Conservation (phyloP, 2,113 vertebrate species). For the Dromiciops gliroides region DNA sequence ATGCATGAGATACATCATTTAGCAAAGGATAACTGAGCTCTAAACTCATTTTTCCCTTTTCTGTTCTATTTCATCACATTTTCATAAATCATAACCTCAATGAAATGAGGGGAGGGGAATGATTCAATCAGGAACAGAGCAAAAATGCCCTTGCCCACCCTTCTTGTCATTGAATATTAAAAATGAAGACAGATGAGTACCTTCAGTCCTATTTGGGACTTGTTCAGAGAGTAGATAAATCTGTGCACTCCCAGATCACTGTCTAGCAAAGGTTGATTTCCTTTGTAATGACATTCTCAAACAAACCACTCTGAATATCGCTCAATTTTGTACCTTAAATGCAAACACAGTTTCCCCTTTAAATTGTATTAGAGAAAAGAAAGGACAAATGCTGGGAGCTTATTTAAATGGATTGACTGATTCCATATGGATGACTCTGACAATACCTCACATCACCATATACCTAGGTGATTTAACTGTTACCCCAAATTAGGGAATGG, state of each 20-base stretch:
- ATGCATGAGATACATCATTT: background rate
- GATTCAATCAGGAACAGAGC: background rate
- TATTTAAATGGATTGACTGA: slow-evolving; percentile 36
- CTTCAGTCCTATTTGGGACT: slow-evolving; percentile 23
- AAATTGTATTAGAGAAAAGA: slow-evolving; percentile 64
- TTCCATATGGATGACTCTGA: slow-evolving; percentile 39
- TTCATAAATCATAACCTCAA: slow-evolving; percentile 8
- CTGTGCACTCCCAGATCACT: slow-evolving; percentile 35
- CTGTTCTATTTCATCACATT: slow-evolving; percentile 52
- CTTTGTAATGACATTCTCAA: slow-evolving; percentile 64
- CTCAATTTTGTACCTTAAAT: slow-evolving; percentile 52
- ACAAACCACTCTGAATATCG: slow-evolving; percentile 44
- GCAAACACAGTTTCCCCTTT: slow-evolving; percentile 60
- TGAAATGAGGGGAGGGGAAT: background rate
- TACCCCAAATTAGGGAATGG: background rate
- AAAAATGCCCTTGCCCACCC: background rate
- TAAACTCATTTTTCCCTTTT: slow-evolving; percentile 56
- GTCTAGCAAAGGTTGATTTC: slow-evolving; percentile 51
- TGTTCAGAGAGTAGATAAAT: slow-evolving; percentile 52
- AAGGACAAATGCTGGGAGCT: background rate
- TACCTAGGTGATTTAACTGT: background rate
- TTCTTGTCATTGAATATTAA: background rate
- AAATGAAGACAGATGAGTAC: slow-evolving; percentile 40
- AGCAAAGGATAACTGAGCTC: background rate
- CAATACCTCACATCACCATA: background rate